Conservation (phyloP, 2,888 invertebrate genomes). For the Siphonodentalium dalli region DNA sequence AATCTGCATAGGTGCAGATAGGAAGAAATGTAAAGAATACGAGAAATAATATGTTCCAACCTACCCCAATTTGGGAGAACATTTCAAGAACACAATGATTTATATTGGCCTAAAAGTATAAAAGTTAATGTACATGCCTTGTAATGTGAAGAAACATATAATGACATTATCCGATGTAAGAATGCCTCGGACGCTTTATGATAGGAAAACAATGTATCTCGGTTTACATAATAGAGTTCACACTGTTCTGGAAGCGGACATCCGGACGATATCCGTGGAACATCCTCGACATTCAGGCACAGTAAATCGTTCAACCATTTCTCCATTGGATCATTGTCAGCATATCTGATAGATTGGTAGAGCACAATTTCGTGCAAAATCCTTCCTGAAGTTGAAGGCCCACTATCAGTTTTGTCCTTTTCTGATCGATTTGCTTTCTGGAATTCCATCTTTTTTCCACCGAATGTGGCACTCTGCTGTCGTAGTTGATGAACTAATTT, state of each 20-base stretch:
- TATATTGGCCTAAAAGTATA: too few relatives aligned
- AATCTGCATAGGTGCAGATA: too few relatives aligned
- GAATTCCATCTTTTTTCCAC: conserved; percentile 65
- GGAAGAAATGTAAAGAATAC: too few relatives aligned
- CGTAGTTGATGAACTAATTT: conserved; percentile 91
- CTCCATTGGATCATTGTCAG: conserved; percentile 82
- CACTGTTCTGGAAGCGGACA: conserved; percentile 90
- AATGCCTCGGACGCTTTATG: conserved; percentile 86
- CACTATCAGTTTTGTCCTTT: conserved; percentile 29
- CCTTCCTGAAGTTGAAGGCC: conserved; percentile 41
- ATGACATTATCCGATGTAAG: conserved; percentile 86
- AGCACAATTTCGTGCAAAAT: conserved; percentile 72
- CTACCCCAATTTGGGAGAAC: too few relatives aligned
- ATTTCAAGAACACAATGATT: too few relatives aligned
- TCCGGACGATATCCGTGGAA: conserved; percentile 75
- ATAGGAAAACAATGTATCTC: conserved; percentile 96
- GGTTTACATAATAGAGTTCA: conserved; percentile 74
- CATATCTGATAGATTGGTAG: conserved; percentile 95
- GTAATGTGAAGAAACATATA: conserved; percentile 98
- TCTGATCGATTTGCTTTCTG: too few relatives aligned
- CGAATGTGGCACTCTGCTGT: conserved; percentile 70
- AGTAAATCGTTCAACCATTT: conserved; percentile 88
- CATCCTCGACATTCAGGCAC: conserved; percentile 83
- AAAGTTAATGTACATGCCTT: conserved; percentile 77
- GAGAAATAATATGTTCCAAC: too few relatives aligned